Base-by-base conservation (phyloP, 2,113 vertebrate genomes). In the Andinoacara biseriatus region DNA sequence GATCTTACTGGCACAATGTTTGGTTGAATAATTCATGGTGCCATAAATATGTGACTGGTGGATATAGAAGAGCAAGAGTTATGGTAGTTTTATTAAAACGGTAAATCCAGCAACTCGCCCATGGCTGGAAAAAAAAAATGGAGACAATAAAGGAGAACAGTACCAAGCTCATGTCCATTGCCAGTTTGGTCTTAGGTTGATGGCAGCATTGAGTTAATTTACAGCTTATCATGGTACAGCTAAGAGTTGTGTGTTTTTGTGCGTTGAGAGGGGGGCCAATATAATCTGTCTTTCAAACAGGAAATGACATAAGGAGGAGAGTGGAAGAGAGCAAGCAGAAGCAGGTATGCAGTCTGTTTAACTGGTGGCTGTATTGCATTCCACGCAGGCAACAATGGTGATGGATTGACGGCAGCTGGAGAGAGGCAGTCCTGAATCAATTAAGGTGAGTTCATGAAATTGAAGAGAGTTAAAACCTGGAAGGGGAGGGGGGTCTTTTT, bases 401-500 rank as follows among this genome's bases (percentile, higher is more conserved):
- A 95, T 95, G 93, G 93, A 95, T 94, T 93, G 93, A 92, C 18
- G 91, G 90, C 91, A 92, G 92, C 89, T 90, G 88, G 89, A 90
- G 85, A 85, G 89, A 91, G 92, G 93, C 93, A 95, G 93, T 86
- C 87, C 88, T 91, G 91, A 94, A 95, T 94, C 93, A 93, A 95
- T 94, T 92, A 92, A 87, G 79, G 79, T 79, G 86, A 93, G 87
- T 92, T 92, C 91, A 94, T 94, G 93, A 94, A 94, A 94, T 84
- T 90, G 91, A 92, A 85, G 86, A 85, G 80, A 89, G 90, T 85
- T 85, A 81, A 89, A 92, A 87, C 49, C 67, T 20, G 11, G 57
- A 67, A 57, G 77, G 72, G 33, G 60, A 67, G 17, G 2, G 17
- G 15, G 22, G n/a, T n/a, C n/a, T n/a, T n/a, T n/a, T n/a, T n/a